phyloP scores from a whole-genome alignment of 2,888 invertebrate species.

The Coenonympha arcania region DNA sequence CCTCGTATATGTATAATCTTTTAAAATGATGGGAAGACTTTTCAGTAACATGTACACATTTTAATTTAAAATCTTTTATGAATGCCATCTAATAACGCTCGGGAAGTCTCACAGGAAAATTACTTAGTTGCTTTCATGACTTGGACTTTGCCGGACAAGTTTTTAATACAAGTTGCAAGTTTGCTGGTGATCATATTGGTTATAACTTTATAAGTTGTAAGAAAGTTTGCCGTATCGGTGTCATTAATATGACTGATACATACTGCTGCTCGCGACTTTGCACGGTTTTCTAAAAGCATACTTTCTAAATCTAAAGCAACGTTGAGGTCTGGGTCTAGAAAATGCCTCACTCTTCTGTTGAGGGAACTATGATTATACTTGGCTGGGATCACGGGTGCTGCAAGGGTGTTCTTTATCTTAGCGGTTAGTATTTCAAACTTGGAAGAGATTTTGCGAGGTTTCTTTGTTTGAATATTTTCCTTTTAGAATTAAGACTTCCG shows the following conservation, averaged over 20 bases:
- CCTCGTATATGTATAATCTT: too few species aligned
- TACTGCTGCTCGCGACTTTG: neutral
- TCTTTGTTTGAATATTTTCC: too few species aligned
- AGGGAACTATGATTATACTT: too few species aligned
- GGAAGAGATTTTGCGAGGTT: too few species aligned
- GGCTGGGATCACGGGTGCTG: too few species aligned
- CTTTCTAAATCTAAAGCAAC: too few species aligned
- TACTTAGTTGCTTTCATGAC: constrained; percentile 1
- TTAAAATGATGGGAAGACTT: neutral
- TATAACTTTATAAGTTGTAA: neutral
- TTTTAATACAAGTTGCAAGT: constrained; percentile 10
- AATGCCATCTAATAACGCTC: neutral
- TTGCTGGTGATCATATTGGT: constrained; percentile 9
- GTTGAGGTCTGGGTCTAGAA: too few species aligned
- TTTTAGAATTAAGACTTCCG: too few species aligned
- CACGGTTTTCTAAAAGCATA: too few species aligned
- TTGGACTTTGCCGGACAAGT: constrained; percentile 1
- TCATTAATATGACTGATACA: neutral
- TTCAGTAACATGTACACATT: neutral
- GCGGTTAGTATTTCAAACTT: too few species aligned
- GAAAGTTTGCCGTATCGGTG: neutral
- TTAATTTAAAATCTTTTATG: neutral
- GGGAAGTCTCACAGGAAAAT: neutral
- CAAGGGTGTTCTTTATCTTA: too few species aligned
- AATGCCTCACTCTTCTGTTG: too few species aligned